A percentile compares a stretch with the other conserved stretches of the same genome.
Conservation (phyloP, 2,113 vertebrate species). For the Origma solitaria region DNA sequence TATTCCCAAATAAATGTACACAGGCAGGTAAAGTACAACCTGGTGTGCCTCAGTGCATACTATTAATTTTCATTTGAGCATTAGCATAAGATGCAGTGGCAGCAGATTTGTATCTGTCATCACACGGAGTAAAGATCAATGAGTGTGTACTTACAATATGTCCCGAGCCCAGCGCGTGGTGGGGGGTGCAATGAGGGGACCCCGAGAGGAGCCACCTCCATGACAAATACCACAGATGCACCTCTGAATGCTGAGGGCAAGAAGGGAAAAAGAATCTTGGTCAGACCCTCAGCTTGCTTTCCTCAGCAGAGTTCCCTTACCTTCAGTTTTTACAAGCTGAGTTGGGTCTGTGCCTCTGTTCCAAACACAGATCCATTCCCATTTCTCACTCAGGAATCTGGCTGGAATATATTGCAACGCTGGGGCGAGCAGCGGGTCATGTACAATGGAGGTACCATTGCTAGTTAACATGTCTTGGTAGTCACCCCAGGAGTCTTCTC, state of each 20-base stretch:
- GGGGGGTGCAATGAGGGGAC: neutral
- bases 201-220: neutral
- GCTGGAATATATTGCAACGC: neutral
- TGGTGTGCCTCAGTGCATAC: neutral
- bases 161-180: fast-evolving
- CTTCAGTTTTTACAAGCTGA: neutral
- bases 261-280: neutral
- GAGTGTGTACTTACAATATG: neutral
- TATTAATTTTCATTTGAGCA: neutral
- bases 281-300: neutral
- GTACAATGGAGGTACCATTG: neutral
- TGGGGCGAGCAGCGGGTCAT: neutral
- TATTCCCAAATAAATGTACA: neutral
- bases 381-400: neutral
- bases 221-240: neutral
- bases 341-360: neutral
- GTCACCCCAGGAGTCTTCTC: constrained; percentile 55
- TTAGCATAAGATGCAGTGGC: constrained; percentile 16
- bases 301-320: neutral
- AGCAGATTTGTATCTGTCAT: constrained; percentile 39
- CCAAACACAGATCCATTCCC: neutral
- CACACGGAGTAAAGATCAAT: neutral
- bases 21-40: neutral
- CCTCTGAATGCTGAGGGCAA: neutral
- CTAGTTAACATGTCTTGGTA: constrained; percentile 33